These are phyloP conservation scores for Petrocephalus microphthalmus DNA, from an alignment of 2,113 vertebrate genomes.

Conservation along the genomic window DNA sequence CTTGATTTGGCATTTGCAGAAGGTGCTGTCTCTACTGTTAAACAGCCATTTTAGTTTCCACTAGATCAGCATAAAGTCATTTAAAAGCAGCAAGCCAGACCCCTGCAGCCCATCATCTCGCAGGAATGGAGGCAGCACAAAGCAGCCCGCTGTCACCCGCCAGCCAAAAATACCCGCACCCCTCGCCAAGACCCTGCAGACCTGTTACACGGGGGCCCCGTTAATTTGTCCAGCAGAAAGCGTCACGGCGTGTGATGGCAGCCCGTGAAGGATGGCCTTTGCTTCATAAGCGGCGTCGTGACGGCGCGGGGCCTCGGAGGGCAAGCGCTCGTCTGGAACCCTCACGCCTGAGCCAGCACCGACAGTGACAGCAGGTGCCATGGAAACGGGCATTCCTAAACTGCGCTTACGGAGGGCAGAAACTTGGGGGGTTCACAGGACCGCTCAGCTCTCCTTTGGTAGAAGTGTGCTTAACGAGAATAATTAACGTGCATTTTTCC, in stretches of 20 bases:
- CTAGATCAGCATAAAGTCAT: not conserved
- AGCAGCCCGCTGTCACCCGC: not conserved
- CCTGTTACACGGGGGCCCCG: not conserved
- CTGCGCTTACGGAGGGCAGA: not conserved
- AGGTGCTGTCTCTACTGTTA: not conserved
- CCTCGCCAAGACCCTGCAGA: not conserved
- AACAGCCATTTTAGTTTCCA: not conserved
- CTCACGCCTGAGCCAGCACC: not conserved
- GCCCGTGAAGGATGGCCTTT: not conserved
- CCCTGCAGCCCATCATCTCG: not conserved
- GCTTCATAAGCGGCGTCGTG: not conserved
- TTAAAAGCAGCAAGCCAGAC: not conserved
- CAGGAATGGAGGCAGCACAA: not conserved
- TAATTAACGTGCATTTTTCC: not conserved
- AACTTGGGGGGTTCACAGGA: not conserved
- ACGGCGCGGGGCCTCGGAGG: not conserved
- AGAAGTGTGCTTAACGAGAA: not conserved
- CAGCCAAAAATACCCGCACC: not conserved
- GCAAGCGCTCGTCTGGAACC: not conserved
- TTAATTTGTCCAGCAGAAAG: not conserved
- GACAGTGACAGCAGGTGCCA: conserved; percentile 23
- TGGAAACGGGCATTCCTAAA: not conserved
- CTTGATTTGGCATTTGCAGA: not conserved
- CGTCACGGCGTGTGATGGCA: not conserved
- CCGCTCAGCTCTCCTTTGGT: not conserved